A percentile compares a stretch with the other conserved stretches of the same genome.
phyloP scores from a whole-genome alignment of 2,113 vertebrate species.

The Cranoglanis bouderius region DNA sequence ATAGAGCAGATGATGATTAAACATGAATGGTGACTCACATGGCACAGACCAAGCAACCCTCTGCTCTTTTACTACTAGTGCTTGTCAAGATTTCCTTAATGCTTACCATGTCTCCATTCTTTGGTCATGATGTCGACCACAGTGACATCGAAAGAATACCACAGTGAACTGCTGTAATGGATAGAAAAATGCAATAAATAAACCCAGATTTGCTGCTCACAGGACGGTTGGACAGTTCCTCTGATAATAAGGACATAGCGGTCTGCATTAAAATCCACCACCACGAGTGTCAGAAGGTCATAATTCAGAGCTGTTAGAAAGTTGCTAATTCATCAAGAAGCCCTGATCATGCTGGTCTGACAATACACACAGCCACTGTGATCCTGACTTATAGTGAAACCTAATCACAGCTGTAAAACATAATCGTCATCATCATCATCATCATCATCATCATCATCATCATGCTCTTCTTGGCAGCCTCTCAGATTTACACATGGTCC shows the following conservation, averaged over 20 bases:
- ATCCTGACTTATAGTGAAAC: background rate
- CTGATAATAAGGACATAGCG: background rate
- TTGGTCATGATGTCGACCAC: constrained; percentile 15
- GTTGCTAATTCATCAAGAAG: background rate
- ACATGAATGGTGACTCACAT: background rate
- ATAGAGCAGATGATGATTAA: constrained; percentile 36
- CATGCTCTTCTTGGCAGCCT: background rate
- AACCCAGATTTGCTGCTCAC: background rate
- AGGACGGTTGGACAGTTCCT: background rate
- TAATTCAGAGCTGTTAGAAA: background rate
- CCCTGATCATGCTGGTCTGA: background rate
- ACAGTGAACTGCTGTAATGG: constrained; percentile 6
- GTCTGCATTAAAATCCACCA: background rate
- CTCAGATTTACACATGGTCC: background rate
- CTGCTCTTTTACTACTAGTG: background rate
- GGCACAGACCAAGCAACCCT: background rate
- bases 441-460: background rate
- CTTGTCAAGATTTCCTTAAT: constrained; percentile 1
- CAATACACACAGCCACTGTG: background rate
- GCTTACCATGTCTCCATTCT: constrained; percentile 2
- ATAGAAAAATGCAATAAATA: constrained; percentile 15
- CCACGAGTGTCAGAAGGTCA: background rate
- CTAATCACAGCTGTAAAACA: constrained; percentile 18
- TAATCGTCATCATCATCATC: background rate
- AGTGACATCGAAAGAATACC: background rate